Percentiles rank a stretch among this genome's conserved stretches.
Conservation (phyloP, 2,888 invertebrate species). For the Ceratothoa steindachneri region DNA sequence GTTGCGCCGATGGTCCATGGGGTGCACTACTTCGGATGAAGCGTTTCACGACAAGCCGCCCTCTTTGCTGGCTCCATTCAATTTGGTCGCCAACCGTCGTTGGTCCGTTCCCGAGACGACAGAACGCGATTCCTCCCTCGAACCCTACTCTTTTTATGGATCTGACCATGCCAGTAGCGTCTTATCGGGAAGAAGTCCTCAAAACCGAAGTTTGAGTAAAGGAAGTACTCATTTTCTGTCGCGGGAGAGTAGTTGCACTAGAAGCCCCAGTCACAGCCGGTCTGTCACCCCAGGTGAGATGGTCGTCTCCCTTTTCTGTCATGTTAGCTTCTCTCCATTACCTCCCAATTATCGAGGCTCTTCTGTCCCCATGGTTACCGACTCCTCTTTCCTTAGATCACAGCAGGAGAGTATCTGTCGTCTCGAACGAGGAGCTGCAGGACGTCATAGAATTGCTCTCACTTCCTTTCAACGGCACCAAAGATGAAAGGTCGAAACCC, state of each 20-base stretch:
- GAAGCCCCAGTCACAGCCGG: constrained; percentile 38
- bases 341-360: too few relatives aligned
- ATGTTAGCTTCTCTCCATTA: too few relatives aligned
- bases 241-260: constrained; percentile 35
- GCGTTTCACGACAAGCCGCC: constrained; percentile 15
- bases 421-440: constrained; percentile 37
- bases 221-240: constrained; percentile 23
- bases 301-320: too few relatives aligned
- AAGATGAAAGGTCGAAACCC: neutral
- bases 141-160: constrained; percentile 13
- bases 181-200: constrained; percentile 16
- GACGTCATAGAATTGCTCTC: constrained; percentile 39
- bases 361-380: too few relatives aligned
- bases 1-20: constrained; percentile 40
- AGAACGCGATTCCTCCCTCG: constrained; percentile 22
- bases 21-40: constrained; percentile 21
- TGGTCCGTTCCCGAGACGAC: constrained; percentile 42
- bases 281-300: constrained; percentile 37
- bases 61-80: constrained; percentile 26
- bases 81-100: constrained; percentile 28
- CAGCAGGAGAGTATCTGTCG: constrained; percentile 21
- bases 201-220: constrained; percentile 19
- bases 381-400: constrained; percentile 31
- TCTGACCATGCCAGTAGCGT: constrained; percentile 7
- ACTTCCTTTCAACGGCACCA: constrained; percentile 17